These are phyloP conservation scores for Mylabris sibirica DNA, from an alignment of 2,888 invertebrate species.

Conservation along the genomic window DNA sequence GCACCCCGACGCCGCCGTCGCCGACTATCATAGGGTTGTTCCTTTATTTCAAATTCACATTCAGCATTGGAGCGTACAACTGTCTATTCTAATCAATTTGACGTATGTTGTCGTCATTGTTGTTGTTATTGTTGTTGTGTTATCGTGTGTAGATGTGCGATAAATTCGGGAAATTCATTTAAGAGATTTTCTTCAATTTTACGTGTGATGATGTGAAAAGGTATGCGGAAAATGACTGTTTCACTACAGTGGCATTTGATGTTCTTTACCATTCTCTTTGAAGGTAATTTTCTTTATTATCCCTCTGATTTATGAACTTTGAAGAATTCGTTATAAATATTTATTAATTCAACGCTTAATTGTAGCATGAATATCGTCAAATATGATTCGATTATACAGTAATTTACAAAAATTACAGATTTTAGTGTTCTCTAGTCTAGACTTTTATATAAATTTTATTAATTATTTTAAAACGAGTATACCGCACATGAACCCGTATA, in stretches of 20 bases:
- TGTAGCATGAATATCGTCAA: no score
- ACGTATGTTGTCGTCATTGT: not conserved
- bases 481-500: no score
- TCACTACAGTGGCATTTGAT: constrained; percentile 21
- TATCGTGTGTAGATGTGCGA: not conserved
- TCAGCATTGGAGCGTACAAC: constrained; percentile 13
- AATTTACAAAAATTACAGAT: no score
- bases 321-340: no score
- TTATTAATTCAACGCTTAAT: no score
- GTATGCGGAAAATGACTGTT: constrained; percentile 19
- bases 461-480: no score
- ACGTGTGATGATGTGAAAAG: constrained; percentile 25
- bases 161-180: not conserved
- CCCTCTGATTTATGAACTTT: no score
- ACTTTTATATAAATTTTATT: no score
- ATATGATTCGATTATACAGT: no score
- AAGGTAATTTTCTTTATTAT: constrained; percentile 21
- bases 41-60: constrained; percentile 33
- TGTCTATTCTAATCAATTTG: not conserved
- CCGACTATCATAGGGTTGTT: constrained; percentile 24
- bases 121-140: not conserved
- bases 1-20: constrained; percentile 26
- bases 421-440: no score
- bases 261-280: constrained; percentile 17
- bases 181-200: not conserved